Base-by-base conservation (phyloP, 2,113 vertebrate genomes). In the Lonchura striata region DNA sequence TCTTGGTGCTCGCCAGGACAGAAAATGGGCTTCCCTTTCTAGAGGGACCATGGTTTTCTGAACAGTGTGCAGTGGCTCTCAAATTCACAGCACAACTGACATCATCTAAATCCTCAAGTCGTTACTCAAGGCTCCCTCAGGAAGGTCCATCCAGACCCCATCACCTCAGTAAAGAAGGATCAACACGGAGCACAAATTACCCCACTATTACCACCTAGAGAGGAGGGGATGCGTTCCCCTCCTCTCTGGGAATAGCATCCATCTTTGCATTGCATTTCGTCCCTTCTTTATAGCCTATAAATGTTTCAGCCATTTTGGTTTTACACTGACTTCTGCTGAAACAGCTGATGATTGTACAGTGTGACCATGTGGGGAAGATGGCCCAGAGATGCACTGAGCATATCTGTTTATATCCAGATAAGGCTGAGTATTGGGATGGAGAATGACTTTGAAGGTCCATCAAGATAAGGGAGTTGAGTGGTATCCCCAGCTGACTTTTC, bases 51-150 rank as follows among this genome's bases (percentile, higher is more conserved):
- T 33, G 31, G 2, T 12, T 54, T 59, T 92, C 63, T 50, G 52
- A 79, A n/a, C 27, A 37, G 60, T 27, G 20, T 57, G 42, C 0
- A 0, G 47, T 11, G 18, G 37, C 0, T 0, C 76, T 59, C 1
- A 9, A 52, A 57, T 57, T 71, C 44, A 14, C 25, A 15, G 49
- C 10, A 33, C 12, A 86, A 72, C 3, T 82, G 39, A 60, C 25
- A n/a, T 42, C 42, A 46, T 30, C 56, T 70, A 64, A 64, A 94
- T 56, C 72, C 68, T 68, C 13, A 81, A 37, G 16, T 28, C 44
- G 52, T 94, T 74, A 46, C 16, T 41, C 31, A 64, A 79, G 31
- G 13, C 2, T 69, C 28, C 27, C 27, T 44, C 11, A 20, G 15
- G 27, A 77, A 77, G 52, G 63, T 47, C 52, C 79, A 24, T 25